Evolutionary conservation across 1,140 invertebrate genomes (phyloP), one percentile per base, ranked within the genome.

Genomic region (Drosophila truncata): DNA sequence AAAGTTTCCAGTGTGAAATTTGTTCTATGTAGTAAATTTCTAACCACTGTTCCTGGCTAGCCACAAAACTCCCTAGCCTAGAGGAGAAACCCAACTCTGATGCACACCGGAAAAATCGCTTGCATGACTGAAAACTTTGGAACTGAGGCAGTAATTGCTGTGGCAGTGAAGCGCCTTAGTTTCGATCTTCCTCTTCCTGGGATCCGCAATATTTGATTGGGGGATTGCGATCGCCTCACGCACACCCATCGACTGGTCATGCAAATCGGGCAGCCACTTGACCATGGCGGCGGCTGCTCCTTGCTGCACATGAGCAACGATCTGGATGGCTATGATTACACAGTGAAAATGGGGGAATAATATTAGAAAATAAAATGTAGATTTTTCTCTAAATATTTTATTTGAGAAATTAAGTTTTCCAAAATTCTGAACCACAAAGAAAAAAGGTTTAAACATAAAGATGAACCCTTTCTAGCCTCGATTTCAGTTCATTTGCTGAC

Each of bases 181-280:
- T 86, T 80, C 59, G 75, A 59, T 81, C 47, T 70, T 85, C 78
- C 73, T 63, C 70, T 80, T 72, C 55, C 23, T 25, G 61, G 57
- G 49, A 73, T 50, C 33, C 39, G 50, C 66, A 20, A 14, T 37
- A 54, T 75, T 78, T 55, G 64, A 60, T 81, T 71, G 41, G 61
- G 57, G 65, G 57, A 55, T 37, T 55, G 52, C 52, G 55, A 66
- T 78, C 58, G 62, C 63, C 62, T 54, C 84, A 83, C 83, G 84
- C 80, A 83, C 80, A 83, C 80, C 84, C 77, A 76, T 75, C 75
- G 44, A 82, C 80, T 73, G 83, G 84, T 83, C 80, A 87, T 88
- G 83, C 83, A 87, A 88, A 87, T 87, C 83, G 80, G 71, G 76
- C 55, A 64, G 80, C 74, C 80, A 65, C 81, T 80, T 73, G 69